Conservation (phyloP, 1,140 invertebrate species). For the Tetragonula clypearis region DNA sequence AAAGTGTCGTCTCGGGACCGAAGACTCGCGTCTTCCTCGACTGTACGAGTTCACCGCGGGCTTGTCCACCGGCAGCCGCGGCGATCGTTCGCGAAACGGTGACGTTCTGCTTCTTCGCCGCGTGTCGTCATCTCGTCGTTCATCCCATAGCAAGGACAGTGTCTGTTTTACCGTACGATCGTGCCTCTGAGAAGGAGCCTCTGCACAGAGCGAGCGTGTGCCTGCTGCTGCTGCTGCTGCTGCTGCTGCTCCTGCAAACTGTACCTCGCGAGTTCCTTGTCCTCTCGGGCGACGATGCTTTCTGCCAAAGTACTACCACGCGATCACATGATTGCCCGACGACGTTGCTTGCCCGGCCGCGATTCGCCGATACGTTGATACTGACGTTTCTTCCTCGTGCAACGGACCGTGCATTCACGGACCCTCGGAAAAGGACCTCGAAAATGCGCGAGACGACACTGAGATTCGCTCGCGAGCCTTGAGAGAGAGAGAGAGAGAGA, state of each 20-base stretch:
- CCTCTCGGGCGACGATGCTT: conserved; percentile 13
- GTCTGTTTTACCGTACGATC: conserved; percentile 54
- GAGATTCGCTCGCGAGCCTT: not conserved
- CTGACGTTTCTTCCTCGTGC: too few species aligned
- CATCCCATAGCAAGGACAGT: conserved; percentile 13
- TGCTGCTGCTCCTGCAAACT: conserved; percentile 32
- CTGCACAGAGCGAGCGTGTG: conserved; percentile 13
- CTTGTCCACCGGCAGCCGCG: not conserved
- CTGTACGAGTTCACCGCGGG: not conserved
- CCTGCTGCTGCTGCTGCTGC: conserved; percentile 15
- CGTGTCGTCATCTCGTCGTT: not conserved
- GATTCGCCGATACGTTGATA: not conserved
- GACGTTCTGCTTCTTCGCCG: too few species aligned
- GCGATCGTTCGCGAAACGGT: not conserved
- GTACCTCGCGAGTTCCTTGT: not conserved
- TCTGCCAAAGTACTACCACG: not conserved
- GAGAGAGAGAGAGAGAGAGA: not conserved
- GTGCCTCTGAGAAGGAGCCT: conserved; percentile 5
- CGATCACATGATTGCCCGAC: not conserved
- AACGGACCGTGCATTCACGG: too few species aligned
- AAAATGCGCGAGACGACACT: not conserved
- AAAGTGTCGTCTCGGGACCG: conserved; percentile 14
- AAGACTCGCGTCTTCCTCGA: conserved; percentile 11
- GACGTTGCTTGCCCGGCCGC: not conserved
- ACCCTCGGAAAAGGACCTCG: too few species aligned